These are phyloP conservation scores for Nomia melanderi DNA, from an alignment of 1,140 invertebrate species.

Conservation along the genomic window DNA sequence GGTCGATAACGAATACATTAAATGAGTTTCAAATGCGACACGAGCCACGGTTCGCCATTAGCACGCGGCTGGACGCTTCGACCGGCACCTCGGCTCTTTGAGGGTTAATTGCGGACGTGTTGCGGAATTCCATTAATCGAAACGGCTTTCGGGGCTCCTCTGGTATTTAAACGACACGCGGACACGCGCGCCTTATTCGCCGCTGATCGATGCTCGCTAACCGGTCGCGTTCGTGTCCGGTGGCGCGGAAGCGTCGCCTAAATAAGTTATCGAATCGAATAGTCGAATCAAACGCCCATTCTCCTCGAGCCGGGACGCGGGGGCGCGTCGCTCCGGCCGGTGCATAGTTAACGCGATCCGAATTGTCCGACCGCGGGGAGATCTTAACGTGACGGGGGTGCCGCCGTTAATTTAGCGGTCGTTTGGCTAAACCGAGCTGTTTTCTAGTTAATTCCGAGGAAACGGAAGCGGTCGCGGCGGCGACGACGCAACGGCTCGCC, in stretches of 20 bases:
- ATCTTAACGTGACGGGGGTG: background rate
- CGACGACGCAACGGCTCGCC: too few relatives aligned
- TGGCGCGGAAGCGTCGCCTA: conserved; percentile 33
- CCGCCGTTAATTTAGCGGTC: conserved; percentile 22
- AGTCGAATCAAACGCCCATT: background rate
- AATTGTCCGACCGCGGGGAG: background rate
- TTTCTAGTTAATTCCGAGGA: conserved; percentile 6
- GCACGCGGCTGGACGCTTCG: conserved; percentile 59
- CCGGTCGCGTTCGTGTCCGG: conserved; percentile 36
- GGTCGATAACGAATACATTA: conserved; percentile 67
- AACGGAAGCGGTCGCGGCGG: background rate
- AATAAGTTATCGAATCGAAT: conserved; percentile 49
- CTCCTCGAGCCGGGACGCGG: background rate
- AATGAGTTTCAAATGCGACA: conserved; percentile 65
- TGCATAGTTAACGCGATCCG: background rate
- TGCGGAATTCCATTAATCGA: conserved; percentile 69
- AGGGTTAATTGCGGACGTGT: conserved; percentile 68
- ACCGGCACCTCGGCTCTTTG: conserved; percentile 64
- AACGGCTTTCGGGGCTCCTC: conserved; percentile 63
- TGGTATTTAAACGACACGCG: conserved; percentile 62
- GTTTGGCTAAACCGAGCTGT: background rate
- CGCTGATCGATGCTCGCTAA: conserved; percentile 42
- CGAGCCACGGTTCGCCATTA: conserved; percentile 56
- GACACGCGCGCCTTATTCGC: conserved; percentile 26
- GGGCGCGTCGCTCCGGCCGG: background rate